A percentile compares a stretch with the other conserved stretches of the same genome.
Evolutionary conservation across 2,888 invertebrate species (phyloP).

Genomic region (Eupithecia vulgata): DNA sequence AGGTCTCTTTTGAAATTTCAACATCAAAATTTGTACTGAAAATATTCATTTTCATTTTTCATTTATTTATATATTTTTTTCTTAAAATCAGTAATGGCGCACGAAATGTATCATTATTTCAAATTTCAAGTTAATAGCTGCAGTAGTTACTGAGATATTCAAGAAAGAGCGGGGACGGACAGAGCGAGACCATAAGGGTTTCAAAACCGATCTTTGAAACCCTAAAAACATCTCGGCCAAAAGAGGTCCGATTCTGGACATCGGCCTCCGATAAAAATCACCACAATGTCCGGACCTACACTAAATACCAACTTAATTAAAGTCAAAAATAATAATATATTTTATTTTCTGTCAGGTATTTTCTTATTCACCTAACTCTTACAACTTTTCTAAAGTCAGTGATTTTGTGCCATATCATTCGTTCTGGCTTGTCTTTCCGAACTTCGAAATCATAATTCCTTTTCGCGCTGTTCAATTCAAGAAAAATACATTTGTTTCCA

Average conservation of each 20-base stretch:
- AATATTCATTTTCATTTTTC: too few species aligned
- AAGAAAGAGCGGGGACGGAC: too few species aligned
- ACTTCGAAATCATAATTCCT: constrained; percentile 4
- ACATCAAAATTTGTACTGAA: too few species aligned
- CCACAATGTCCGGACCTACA: neutral
- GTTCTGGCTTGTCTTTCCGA: neutral
- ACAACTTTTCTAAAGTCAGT: neutral
- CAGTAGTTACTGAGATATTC: too few species aligned
- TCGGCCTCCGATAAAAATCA: neutral
- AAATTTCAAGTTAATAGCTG: too few species aligned
- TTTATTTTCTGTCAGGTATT: neutral
- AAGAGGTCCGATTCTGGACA: neutral
- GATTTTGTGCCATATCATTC: neutral
- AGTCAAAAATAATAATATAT: neutral
- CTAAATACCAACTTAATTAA: neutral
- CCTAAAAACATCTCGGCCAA: too few species aligned
- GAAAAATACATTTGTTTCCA: constrained; percentile 26
- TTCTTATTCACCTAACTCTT: neutral
- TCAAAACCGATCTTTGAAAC: too few species aligned
- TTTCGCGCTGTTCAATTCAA: constrained; percentile 19
- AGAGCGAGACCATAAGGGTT: too few species aligned
- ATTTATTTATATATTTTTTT: too few species aligned
- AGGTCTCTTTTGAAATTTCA: too few species aligned
- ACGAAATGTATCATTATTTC: too few species aligned
- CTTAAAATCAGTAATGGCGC: too few species aligned